These are phyloP conservation scores for Coracopsis vasa DNA, from an alignment of 2,113 vertebrate genomes.

Conservation along the genomic window DNA sequence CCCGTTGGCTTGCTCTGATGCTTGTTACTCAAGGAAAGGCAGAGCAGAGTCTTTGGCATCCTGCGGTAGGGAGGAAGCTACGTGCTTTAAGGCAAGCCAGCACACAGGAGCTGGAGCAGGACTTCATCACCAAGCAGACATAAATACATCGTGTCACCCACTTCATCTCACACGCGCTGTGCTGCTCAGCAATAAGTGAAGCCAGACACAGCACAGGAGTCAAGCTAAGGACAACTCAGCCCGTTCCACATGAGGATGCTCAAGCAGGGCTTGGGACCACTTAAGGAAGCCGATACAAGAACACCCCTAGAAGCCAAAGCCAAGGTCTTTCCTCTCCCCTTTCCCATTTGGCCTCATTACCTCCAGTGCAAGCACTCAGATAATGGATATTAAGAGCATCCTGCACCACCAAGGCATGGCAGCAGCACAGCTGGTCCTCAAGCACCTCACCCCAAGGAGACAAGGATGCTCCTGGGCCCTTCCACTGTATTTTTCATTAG, in stretches of 20 bases:
- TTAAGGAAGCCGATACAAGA: not conserved
- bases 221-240: not conserved
- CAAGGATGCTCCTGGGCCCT: not conserved
- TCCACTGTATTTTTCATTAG: not conserved
- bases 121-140: not conserved
- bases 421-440: not conserved
- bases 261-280: not conserved
- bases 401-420: not conserved
- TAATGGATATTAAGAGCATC: not conserved
- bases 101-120: accelerated
- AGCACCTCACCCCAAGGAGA: not conserved
- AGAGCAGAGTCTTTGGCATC: not conserved
- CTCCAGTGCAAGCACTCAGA: not conserved
- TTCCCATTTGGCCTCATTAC: not conserved
- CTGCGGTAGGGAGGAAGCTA: accelerated
- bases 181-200: not conserved
- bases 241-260: not conserved
- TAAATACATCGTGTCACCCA: accelerated
- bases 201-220: not conserved
- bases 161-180: not conserved
- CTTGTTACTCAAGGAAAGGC: not conserved
- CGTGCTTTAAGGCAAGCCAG: not conserved
- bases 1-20: not conserved
- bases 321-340: not conserved
- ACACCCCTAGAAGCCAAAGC: not conserved